These are phyloP conservation scores for Colletes collaris DNA, from an alignment of 2,888 invertebrate species.

Conservation along the genomic window DNA sequence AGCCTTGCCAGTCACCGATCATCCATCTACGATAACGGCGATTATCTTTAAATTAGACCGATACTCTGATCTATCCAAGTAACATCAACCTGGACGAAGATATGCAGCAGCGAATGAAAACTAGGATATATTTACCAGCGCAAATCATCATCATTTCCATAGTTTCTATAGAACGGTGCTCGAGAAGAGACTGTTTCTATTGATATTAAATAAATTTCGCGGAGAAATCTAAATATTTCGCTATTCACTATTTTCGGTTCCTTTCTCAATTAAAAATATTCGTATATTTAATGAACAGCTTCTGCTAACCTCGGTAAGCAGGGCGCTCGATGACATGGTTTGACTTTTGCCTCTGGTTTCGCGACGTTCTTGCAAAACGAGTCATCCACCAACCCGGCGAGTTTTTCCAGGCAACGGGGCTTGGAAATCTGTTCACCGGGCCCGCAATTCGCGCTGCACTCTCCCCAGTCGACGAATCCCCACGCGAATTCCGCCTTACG, in stretches of 20 bases:
- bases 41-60: too few relatives aligned
- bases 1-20: too few relatives aligned
- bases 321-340: conserved; percentile 82
- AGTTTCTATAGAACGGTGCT: too few relatives aligned
- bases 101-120: too few relatives aligned
- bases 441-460: conserved; percentile 85
- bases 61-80: too few relatives aligned
- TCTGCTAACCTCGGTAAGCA: conserved; percentile 54
- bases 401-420: conserved; percentile 84
- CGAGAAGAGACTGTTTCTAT: too few relatives aligned
- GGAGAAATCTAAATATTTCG: conserved; percentile 49
- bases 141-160: too few relatives aligned
- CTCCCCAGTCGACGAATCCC: conserved; percentile 84
- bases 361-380: conserved; percentile 70
- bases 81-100: too few relatives aligned
- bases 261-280: conserved; percentile 26
- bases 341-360: conserved; percentile 80
- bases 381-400: conserved; percentile 84
- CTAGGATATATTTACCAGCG: too few relatives aligned
- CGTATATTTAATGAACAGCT: conserved; percentile 22
- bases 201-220: too few relatives aligned
- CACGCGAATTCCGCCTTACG: conserved; percentile 83
- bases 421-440: conserved; percentile 82
- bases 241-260: conserved; percentile 34
- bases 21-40: too few relatives aligned